These are phyloP conservation scores for Bombus pyrosoma DNA, from an alignment of 1,140 invertebrate genomes.

Conservation along the genomic window DNA sequence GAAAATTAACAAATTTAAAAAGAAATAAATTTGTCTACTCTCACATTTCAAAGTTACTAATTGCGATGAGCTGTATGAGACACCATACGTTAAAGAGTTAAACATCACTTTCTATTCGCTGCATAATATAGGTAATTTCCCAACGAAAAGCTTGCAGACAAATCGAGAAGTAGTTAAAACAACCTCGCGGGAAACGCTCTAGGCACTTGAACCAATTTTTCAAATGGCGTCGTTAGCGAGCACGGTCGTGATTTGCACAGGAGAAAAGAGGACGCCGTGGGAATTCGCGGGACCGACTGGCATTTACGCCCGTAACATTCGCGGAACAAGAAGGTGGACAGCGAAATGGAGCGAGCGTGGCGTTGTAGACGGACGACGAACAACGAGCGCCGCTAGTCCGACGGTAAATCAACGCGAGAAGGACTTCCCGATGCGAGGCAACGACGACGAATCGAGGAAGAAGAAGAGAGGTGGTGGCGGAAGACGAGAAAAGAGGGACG, in stretches of 20 bases:
- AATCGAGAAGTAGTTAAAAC: not conserved
- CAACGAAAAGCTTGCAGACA: too few relatives aligned
- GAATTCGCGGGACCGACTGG: not conserved
- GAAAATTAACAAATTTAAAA: too few relatives aligned
- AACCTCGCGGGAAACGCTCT: not conserved
- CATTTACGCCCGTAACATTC: not conserved
- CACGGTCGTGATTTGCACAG: not conserved
- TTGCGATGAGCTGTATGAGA: too few relatives aligned
- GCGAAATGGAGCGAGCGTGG: too few relatives aligned
- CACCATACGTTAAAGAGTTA: too few relatives aligned
- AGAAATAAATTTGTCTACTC: too few relatives aligned
- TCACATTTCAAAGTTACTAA: too few relatives aligned
- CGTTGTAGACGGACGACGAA: conserved; percentile 7
- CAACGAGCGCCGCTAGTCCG: conserved; percentile 54
- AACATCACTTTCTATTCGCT: too few relatives aligned
- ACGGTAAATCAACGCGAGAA: conserved; percentile 65
- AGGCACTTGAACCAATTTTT: not conserved
- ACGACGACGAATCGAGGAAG: conserved; percentile 38
- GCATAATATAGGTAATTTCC: too few relatives aligned
- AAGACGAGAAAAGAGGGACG: conserved; percentile 40
- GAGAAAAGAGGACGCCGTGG: not conserved
- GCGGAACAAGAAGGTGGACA: too few relatives aligned
- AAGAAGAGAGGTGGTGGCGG: conserved; percentile 2
- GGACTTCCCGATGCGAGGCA: conserved; percentile 52
- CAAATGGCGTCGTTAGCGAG: not conserved